Base-by-base conservation (phyloP, 2,797 vertebrate species). In the Sebastolobus alascanus region DNA sequence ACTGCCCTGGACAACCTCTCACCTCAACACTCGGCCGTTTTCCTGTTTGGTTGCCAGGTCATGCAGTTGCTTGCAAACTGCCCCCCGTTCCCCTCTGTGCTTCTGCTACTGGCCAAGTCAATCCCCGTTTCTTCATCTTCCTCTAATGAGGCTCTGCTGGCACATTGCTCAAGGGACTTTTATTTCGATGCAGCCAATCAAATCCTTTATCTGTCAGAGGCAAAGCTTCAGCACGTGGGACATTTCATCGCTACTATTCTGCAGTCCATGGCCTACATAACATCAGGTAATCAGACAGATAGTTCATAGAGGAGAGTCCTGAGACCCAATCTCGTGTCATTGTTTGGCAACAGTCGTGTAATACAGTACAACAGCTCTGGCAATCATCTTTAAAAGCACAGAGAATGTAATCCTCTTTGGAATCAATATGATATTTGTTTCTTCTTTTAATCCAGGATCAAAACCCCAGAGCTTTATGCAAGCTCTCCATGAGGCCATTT, bases 31-130 rank as follows among this genome's bases (percentile, higher is more conserved):
- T 95, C 95, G 1, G 91, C 96, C 2, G 73, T 97, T 71, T 97
- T 96, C 88, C 86, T 95, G 31, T 97, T 97, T 78, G 97, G 96
- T 69, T 96, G 96, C 80, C 93, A 94, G 31, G 91, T 97, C 74
- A 80, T 95, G 77, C 90, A 89, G 70, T 80, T 96, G 78, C 93
- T 97, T 27, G 90, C 90, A 77, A 89, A 72, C 75, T 78, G 84
- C 64, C 88, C 91, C 33, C 76, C 73, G 38, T 95, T 96, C 68
- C 96, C 95, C 33, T 88, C 92, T 0, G 85, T 95, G 50, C 89
- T 95, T 37, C 94, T 97, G 68, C 86, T 97, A 3, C 83, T 95
- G 91, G 95, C 96, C 66, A 95, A 94, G 83, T 90, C 91, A 0
- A 73, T 97, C 70, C 96, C 97, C 1, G 74, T 60, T 55, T 77